phyloP scores from a whole-genome alignment of 2,797 vertebrate genomes.

The Helicolenus hilgendorfi region DNA sequence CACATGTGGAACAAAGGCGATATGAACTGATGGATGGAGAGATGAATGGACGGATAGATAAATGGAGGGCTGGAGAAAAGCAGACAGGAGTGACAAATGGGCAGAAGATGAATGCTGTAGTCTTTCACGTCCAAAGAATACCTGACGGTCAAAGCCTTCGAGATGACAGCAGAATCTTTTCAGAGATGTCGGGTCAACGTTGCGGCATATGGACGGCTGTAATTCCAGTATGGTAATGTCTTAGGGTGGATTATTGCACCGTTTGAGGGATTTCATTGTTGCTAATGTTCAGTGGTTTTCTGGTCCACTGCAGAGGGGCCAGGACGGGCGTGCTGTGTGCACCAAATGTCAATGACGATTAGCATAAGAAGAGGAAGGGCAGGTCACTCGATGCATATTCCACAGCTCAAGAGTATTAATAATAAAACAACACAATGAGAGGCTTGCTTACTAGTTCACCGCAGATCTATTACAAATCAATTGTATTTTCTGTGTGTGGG shows the following conservation, averaged over 20 bases:
- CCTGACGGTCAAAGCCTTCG: conserved; percentile 65
- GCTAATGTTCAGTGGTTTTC: conserved; percentile 73
- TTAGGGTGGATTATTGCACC: conserved; percentile 54
- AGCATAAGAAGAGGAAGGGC: conserved; percentile 86
- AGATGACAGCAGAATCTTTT: conserved; percentile 57
- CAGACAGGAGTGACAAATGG: conserved; percentile 84
- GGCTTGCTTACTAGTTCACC: conserved; percentile 45
- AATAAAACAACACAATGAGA: conserved; percentile 84
- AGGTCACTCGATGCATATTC: conserved; percentile 84
- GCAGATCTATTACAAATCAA: conserved; percentile 66
- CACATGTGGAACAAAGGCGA: conserved; percentile 74
- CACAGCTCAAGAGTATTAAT: conserved; percentile 81
- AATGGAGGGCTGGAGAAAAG: conserved; percentile 74
- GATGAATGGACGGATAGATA: conserved; percentile 83
- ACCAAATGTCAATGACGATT: conserved; percentile 85
- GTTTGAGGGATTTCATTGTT: conserved; percentile 66
- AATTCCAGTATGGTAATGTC: conserved; percentile 50
- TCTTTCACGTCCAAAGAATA: conserved; percentile 69
- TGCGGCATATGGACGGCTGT: conserved; percentile 29
- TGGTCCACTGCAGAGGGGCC: conserved; percentile 69
- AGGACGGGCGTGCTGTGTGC: conserved; percentile 32
- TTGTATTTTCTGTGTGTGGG: conserved; percentile 30
- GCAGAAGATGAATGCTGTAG: conserved; percentile 67
- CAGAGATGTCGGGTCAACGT: conserved; percentile 26
- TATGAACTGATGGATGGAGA: conserved; percentile 84